Evolutionary conservation across 1,140 invertebrate genomes (phyloP), one percentile per base, ranked within the genome.

Genomic region (Drosophila melanogaster): DNA sequence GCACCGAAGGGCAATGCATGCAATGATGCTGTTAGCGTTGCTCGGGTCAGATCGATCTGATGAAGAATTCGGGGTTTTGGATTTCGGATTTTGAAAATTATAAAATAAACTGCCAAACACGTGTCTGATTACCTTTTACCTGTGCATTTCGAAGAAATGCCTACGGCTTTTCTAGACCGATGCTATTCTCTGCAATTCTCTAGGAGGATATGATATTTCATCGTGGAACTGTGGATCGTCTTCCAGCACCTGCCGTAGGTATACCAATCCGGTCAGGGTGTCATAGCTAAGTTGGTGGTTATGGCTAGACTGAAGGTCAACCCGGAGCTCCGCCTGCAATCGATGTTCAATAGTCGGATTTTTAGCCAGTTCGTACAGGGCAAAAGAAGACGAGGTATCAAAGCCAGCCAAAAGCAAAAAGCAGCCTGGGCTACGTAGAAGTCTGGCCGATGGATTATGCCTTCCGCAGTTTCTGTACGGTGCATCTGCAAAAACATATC

Each of bases 391-490:
- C 3, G 93, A 93, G 0, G 93, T 93, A 43, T 94, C 93, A 58
- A 92, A 94, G 5, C 93, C 93, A 40, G 94, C 96, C 1, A 93
- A 75, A 56, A 96, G 94, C 69, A 96, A 3, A 95, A 62, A 0
- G 95, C 90, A 4, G 94, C 93, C 74, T 96, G 95, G 0, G 94
- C 93, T 2, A 94, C 84, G 12, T 96, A 87, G 61, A 93, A 91
- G 60, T 95, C 93, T 19, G 47, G 59, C 0, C 81, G 51, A 43
- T 85, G 66, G 2, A 83, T 57, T 2, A 89, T 70, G 22, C 60
- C 73, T n/a, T 50, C 54, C 2, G 46, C 33, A 0, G 66, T 50
- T 30, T 81, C 69, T 1, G 62, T 73, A 7, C 90, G 81, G 38
- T 75, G 92, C 2, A 94, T 54, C 17, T 93, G 89, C 19, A 94